Evolutionary conservation across 2,888 invertebrate genomes (phyloP).

Genomic region (Anarsia innoxiella): DNA sequence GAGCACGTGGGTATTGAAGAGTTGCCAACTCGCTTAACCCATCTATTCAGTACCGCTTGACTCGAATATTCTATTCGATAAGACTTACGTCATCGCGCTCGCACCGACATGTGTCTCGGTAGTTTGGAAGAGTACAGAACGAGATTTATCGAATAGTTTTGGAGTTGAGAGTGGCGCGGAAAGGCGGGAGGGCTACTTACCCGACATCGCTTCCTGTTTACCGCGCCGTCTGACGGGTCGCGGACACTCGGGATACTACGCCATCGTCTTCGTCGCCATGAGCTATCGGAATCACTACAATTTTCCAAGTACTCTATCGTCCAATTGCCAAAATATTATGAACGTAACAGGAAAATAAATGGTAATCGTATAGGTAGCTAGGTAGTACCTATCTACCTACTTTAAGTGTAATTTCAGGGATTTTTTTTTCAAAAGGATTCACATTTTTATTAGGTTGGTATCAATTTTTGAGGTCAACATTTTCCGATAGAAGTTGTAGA

Average conservation of each 20-base stretch:
- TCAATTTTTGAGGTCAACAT: too few relatives aligned
- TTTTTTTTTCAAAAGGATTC: too few relatives aligned
- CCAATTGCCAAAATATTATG: neutral
- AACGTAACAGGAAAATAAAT: too few relatives aligned
- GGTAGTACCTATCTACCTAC: too few relatives aligned
- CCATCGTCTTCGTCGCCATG: slow-evolving; percentile 28
- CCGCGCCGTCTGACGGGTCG: slow-evolving; percentile 37
- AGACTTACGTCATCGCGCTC: slow-evolving; percentile 13
- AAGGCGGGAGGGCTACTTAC: slow-evolving; percentile 27
- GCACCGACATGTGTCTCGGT: slow-evolving; percentile 9
- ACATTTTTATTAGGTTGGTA: too few relatives aligned
- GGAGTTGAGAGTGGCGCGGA: slow-evolving; percentile 9
- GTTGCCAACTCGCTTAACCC: slow-evolving; percentile 49
- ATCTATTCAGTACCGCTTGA: slow-evolving; percentile 11
- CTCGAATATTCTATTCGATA: slow-evolving; percentile 16
- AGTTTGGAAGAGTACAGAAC: slow-evolving; percentile 8
- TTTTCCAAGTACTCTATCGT: too few relatives aligned
- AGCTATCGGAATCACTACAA: slow-evolving; percentile 22
- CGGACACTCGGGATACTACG: too few relatives aligned
- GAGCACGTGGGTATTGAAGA: slow-evolving; percentile 57
- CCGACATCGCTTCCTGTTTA: slow-evolving; percentile 62
- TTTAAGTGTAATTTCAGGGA: too few relatives aligned
- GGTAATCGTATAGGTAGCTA: too few relatives aligned
- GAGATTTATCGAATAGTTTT: slow-evolving; percentile 10
- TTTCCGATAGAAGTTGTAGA: too few relatives aligned